Evolutionary conservation across 92 coral and sea anemone genomes (phyloP).

Genomic region (Blastomussa wellsi): DNA sequence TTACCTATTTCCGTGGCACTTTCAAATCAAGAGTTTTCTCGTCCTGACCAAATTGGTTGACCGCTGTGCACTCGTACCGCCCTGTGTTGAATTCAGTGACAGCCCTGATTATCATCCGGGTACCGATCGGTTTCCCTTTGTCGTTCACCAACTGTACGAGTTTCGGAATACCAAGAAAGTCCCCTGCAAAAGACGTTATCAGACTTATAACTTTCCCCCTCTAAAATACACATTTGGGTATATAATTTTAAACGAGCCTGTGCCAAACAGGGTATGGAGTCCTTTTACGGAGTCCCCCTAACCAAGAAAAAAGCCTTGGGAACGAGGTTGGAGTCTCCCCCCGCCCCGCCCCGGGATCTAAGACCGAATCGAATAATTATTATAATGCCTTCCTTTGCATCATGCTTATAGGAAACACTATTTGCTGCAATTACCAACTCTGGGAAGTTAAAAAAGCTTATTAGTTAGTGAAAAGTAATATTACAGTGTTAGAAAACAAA

Average conservation of each 20-base stretch:
- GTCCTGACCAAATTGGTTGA: slow-evolving; percentile 46
- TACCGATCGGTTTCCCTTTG: slow-evolving; percentile 50
- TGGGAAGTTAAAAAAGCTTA: no score
- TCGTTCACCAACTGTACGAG: slow-evolving; percentile 39
- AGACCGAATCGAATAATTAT: no score
- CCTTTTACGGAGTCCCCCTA: no score
- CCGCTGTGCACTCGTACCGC: slow-evolving; percentile 41
- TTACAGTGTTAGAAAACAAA: not conserved
- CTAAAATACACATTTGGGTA: not conserved
- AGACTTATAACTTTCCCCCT: not conserved
- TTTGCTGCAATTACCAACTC: no score
- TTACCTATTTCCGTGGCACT: not conserved
- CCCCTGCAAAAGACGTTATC: slow-evolving; percentile 31
- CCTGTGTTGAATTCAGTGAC: slow-evolving; percentile 8
- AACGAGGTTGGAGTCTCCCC: no score
- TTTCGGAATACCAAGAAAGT: slow-evolving; percentile 57
- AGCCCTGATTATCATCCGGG: slow-evolving; percentile 43
- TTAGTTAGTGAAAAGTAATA: no score
- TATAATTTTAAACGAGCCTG: no score
- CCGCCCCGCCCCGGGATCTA: no score
- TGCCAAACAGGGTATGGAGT: no score
- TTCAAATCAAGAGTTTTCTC: slow-evolving; percentile 17
- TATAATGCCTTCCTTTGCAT: no score
- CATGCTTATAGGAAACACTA: no score
- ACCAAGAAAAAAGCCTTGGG: no score